Percentiles rank a stretch among this genome's conserved stretches.
phyloP scores from a whole-genome alignment of 2,797 vertebrate genomes.

The Hemibagrus guttatus region DNA sequence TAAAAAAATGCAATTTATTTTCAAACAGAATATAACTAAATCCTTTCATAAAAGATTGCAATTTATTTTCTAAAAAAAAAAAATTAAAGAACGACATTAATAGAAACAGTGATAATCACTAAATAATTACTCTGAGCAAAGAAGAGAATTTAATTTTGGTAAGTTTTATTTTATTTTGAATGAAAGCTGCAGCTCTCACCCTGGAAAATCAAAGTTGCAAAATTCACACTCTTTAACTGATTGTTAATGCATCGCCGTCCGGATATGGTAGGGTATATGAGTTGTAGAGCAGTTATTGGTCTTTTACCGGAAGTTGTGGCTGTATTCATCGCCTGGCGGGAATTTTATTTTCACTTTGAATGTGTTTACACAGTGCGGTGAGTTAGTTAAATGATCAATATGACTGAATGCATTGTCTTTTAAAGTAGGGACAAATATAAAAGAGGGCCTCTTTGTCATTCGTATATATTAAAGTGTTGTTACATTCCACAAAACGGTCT shows the following conservation, averaged over 20 bases:
- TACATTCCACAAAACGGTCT: not conserved
- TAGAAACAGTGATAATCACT: no score
- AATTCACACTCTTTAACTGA: not conserved
- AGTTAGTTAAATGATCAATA: not conserved
- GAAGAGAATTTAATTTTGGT: not conserved
- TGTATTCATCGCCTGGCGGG: slow-evolving; percentile 18
- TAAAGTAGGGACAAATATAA: not conserved
- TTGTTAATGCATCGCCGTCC: not conserved
- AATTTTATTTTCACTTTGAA: slow-evolving; percentile 10
- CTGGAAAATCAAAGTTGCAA: not conserved
- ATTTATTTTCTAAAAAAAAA: no score
- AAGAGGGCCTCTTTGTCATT: not conserved
- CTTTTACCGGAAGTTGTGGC: not conserved
- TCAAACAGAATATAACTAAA: no score
- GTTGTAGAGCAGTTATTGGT: not conserved
- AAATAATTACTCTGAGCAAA: not conserved
- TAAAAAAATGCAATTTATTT: not conserved
- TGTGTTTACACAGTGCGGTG: not conserved
- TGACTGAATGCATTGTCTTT: no score
- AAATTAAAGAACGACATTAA: no score
- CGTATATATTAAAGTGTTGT: not conserved
- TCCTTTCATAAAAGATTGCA: no score
- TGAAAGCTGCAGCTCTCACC: rapidly evolving
- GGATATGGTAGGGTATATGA: not conserved
- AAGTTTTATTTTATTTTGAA: slow-evolving; percentile 12